Percentiles rank a stretch among this genome's conserved stretches.
These are phyloP conservation scores for Serranus cabrilla DNA, from an alignment of 2,797 vertebrate species.

Conservation along the genomic window DNA sequence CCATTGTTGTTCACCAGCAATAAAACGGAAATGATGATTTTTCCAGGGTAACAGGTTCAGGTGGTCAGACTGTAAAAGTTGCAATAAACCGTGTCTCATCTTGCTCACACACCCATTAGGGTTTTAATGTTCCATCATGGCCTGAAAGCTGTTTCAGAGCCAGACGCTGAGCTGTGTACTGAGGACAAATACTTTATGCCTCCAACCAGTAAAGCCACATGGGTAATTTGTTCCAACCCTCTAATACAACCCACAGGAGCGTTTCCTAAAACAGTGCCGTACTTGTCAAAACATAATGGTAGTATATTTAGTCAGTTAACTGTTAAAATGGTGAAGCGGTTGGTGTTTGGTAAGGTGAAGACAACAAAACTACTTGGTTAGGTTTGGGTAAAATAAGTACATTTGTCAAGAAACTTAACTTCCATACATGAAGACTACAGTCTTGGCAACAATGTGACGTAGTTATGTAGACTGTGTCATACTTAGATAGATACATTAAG, in stretches of 20 bases:
- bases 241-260: not conserved
- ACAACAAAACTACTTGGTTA: too few relatives aligned
- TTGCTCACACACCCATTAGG: constrained; percentile 36
- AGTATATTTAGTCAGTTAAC: too few relatives aligned
- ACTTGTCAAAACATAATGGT: too few relatives aligned
- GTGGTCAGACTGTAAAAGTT: constrained; percentile 41
- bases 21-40: constrained; percentile 29
- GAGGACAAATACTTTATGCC: constrained; percentile 5
- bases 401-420: too few relatives aligned
- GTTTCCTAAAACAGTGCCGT: not conserved
- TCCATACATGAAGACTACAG: too few relatives aligned
- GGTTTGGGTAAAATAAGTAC: too few relatives aligned
- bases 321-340: too few relatives aligned
- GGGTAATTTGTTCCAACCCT: not conserved
- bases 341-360: too few relatives aligned
- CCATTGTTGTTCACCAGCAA: constrained; percentile 26
- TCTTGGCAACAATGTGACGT: too few relatives aligned
- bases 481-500: too few relatives aligned
- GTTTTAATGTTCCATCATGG: constrained; percentile 49
- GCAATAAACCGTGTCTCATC: constrained; percentile 42
- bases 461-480: too few relatives aligned
- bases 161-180: constrained; percentile 24
- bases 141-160: constrained; percentile 30
- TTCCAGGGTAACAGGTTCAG: constrained; percentile 28
- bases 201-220: not conserved